A percentile compares a stretch with the other conserved stretches of the same genome.
These are phyloP conservation scores for Heptranchias perlo DNA, from an alignment of 2,113 vertebrate species.

Conservation along the genomic window DNA sequence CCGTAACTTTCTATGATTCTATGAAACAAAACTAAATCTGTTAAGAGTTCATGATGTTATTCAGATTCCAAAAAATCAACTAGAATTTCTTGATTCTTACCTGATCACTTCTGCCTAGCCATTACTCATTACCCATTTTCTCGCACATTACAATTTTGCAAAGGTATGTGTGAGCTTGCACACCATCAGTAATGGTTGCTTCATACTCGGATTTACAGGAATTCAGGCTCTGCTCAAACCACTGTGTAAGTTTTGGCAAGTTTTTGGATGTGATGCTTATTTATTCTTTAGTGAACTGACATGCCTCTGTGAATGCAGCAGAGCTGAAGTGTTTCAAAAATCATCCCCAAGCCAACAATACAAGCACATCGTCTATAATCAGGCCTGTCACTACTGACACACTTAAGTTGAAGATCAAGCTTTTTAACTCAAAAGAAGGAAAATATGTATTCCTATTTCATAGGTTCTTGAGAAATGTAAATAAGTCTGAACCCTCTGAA, in stretches of 20 bases:
- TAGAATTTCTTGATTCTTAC: not conserved
- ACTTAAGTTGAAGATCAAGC: constrained; percentile 16
- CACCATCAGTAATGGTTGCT: not conserved
- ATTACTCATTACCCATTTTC: no score
- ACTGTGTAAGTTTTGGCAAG: not conserved
- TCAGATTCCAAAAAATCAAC: not conserved
- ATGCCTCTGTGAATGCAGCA: constrained; percentile 21
- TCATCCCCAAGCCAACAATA: not conserved
- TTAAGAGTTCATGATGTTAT: no score
- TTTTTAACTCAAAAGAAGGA: not conserved
- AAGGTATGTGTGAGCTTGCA: not conserved
- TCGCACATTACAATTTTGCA: no score
- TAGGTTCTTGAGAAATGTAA: constrained; percentile 1
- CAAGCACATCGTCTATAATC: not conserved
- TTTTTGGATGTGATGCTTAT: not conserved
- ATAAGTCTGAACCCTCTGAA: not conserved
- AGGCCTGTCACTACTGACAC: not conserved
- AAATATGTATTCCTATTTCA: not conserved
- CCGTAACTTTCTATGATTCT: no score
- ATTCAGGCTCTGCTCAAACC: not conserved
- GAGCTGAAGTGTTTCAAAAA: constrained; percentile 22
- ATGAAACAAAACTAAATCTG: not conserved
- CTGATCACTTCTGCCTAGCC: no score
- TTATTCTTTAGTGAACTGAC: constrained; percentile 11
- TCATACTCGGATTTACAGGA: not conserved